Evolutionary conservation across 2,113 vertebrate genomes (phyloP), one percentile per base, ranked within the genome.

Genomic region (Butorides virescens): DNA sequence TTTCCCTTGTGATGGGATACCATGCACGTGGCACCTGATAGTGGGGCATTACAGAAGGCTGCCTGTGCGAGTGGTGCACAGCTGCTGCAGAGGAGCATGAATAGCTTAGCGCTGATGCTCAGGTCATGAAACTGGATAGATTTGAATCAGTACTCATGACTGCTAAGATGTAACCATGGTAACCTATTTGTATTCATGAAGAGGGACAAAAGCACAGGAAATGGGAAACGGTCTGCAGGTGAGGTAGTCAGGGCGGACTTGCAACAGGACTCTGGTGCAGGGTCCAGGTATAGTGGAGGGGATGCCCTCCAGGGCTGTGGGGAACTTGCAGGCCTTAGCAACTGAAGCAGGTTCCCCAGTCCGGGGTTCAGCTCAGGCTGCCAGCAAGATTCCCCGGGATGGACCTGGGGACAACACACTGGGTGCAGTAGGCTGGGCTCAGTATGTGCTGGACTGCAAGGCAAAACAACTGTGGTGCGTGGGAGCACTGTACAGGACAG

Each of bases 201-300:
- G 42, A 86, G 10, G 8, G 5, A 3, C 17, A 53, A 70, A 75
- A 56, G 0, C 7, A 22, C 32, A 29, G 56, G 37, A 78, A 78
- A 63, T 5, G 34, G 30, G 27, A 44, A 85, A 34, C 2, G 19
- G 30, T 36, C 56, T n/a, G 32, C 3, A 2, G 10, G 26, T n/a
- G 19, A 90, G 26, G 26, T 6, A 59, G 27, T 9, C 42, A 44
- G 44, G n/a, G 25, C 42, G 11, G 14, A 46, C 37, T 50, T 55
- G 52, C 32, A 67, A 22, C 25, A 67, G 66, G 16, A 75, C 2
- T n/a, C 14, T 74, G 13, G 14, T 44, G 58, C 15, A 65, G 76
- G 4, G n/a, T 15, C 29, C 11, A 50, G 4, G 8, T 27, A 6
- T 7, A 30, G 88, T 0, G 1, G 22, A 59, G 13, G 9, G n/a